phyloP scores from a whole-genome alignment of 2,888 invertebrate genomes.

The Omphaloscelis lunosa region DNA sequence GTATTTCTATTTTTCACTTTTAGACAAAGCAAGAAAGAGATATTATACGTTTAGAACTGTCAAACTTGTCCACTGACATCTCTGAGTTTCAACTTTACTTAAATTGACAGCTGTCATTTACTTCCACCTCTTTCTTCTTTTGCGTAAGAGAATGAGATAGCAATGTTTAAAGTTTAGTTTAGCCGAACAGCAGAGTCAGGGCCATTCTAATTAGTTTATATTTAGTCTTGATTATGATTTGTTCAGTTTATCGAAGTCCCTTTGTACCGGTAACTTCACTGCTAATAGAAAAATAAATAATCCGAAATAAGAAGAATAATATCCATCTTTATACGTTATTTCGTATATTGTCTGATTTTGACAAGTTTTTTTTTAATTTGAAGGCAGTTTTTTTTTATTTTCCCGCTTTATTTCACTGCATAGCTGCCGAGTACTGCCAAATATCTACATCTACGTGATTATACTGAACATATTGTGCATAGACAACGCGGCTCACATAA shows the following conservation, averaged over 20 bases:
- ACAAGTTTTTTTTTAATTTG: slow-evolving; percentile 25
- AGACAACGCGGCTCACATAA: slow-evolving; percentile 34
- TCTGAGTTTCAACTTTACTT: neutral
- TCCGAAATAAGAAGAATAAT: too few relatives aligned
- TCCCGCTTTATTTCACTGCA: neutral
- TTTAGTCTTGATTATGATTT: slow-evolving; percentile 63
- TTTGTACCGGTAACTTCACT: slow-evolving; percentile 28
- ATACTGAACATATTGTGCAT: slow-evolving; percentile 42
- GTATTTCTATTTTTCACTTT: neutral
- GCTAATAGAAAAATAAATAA: slow-evolving; percentile 21
- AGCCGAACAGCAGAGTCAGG: slow-evolving; percentile 6
- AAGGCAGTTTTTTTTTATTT: slow-evolving; percentile 19
- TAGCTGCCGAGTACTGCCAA: slow-evolving; percentile 37
- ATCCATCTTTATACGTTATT: slow-evolving; percentile 18
- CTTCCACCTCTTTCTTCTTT: neutral
- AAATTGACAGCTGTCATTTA: slow-evolving; percentile 29
- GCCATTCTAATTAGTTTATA: slow-evolving; percentile 45
- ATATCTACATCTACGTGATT: slow-evolving; percentile 39
- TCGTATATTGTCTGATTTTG: slow-evolving; percentile 2
- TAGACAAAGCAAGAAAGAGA: neutral
- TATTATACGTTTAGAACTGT: neutral
- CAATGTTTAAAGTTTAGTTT: neutral
- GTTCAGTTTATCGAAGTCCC: slow-evolving; percentile 48
- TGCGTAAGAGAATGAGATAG: neutral
- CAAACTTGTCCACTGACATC: neutral